Evolutionary conservation across 2,113 vertebrate genomes (phyloP), one percentile per base, ranked within the genome.

Genomic region (Sylvietta virens): DNA sequence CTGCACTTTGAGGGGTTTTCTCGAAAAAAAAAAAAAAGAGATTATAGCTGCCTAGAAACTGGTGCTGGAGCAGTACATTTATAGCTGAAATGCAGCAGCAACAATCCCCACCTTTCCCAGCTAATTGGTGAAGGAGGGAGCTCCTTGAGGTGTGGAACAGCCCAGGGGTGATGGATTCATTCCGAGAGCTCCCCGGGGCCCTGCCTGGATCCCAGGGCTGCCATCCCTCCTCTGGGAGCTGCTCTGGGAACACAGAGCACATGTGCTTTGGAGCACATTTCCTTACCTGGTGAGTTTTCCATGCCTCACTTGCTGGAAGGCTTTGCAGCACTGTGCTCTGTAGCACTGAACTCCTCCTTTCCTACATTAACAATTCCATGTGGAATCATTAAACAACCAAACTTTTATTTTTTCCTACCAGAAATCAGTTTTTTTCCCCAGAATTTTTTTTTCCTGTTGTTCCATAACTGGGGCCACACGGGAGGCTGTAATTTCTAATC

Each of bases 401-500:
- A 45, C 54, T 72, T 95, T 73, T 33, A 8, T 50, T 91, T 71
- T 40, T 60, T 67, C 5, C 7, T 62, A 54, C 19, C 13, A 67
- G 20, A 50, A 35, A 78, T 8, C 27, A 26, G 2, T 18, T 54
- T 79, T 73, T n/a, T 9, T 2, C 1, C 9, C 22, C 18, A 6
- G 16, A 24, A 11, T 42, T 53, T 81, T 83, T 81, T 82, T 84
- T n/a, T 74, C 70, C 58, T 80, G 4, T 62, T 80, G 24, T 44
- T 69, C 66, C 35, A 3, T 62, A 81, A 73, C 69, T 51, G 12
- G 15, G 13, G 15, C 45, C 64, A 71, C 42, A 14, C 6, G 0
- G 2, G 58, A 93, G 31, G n/a, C 19, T 93, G 64, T 50, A 47
- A 74, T 92, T 94, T 86, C 84, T 96, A 90, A 93, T 88, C 83